These are phyloP conservation scores for Rhopalosiphum padi DNA, from an alignment of 1,140 invertebrate genomes.

Conservation along the genomic window DNA sequence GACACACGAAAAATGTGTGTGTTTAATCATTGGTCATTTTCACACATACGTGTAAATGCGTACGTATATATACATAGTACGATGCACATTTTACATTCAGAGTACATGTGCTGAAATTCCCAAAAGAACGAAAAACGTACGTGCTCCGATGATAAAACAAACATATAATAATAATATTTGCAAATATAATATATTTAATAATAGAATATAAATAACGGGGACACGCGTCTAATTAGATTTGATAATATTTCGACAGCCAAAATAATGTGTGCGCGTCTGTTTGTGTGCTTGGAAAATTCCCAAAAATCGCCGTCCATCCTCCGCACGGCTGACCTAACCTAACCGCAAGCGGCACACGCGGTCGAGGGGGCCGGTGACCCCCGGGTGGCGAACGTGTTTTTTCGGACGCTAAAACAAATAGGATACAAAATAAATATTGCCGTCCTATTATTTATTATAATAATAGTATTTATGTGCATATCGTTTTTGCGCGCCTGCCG, in stretches of 20 bases:
- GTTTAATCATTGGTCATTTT: slow-evolving; percentile 12
- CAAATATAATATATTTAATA: background rate
- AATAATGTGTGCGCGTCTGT: background rate
- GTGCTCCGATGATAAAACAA: slow-evolving; percentile 40
- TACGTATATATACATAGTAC: background rate
- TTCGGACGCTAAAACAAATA: slow-evolving; percentile 20
- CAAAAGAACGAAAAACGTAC: slow-evolving; percentile 55
- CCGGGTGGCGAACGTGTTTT: background rate
- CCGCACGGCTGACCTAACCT: background rate
- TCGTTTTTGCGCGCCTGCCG: background rate
- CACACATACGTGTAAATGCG: background rate
- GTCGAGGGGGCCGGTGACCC: background rate
- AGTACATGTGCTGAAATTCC: slow-evolving; percentile 36
- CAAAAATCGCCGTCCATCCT: background rate
- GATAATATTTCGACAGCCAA: background rate
- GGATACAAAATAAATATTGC: background rate
- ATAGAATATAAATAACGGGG: background rate
- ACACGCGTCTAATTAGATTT: slow-evolving; percentile 29
- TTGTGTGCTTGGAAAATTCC: background rate
- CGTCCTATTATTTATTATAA: background rate
- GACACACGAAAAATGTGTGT: slow-evolving; percentile 2
- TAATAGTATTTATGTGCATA: background rate
- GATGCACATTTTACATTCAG: background rate
- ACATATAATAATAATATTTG: background rate
- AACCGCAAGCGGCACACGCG: background rate